phyloP scores from a whole-genome alignment of 2,888 invertebrate genomes.

The Zelleria hepariella region DNA sequence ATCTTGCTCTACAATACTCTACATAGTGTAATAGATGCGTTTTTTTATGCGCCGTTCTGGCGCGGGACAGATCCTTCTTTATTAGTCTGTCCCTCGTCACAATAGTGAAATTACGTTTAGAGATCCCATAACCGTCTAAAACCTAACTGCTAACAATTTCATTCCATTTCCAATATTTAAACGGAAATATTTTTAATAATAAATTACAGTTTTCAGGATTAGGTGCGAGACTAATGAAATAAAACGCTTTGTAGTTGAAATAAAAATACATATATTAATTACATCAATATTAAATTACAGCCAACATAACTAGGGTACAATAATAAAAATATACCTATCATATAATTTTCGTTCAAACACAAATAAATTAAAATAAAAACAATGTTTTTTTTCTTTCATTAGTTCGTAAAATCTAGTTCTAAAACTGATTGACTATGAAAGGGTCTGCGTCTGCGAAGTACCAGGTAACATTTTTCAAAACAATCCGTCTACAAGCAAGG shows the following conservation, averaged over 20 bases:
- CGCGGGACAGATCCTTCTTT: too few relatives aligned
- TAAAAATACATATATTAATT: slow-evolving; percentile 74
- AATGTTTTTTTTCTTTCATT: slow-evolving; percentile 52
- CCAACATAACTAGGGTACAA: slow-evolving; percentile 72
- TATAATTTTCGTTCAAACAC: slow-evolving; percentile 68
- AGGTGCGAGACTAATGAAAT: slow-evolving; percentile 19
- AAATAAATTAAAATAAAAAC: slow-evolving; percentile 64
- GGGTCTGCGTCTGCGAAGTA: slow-evolving; percentile 51
- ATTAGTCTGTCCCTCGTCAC: too few relatives aligned
- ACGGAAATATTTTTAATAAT: too few relatives aligned
- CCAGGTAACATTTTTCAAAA: slow-evolving; percentile 64
- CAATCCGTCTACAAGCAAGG: slow-evolving; percentile 66
- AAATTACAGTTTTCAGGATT: too few relatives aligned
- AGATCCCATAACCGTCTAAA: too few relatives aligned
- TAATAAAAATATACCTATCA: slow-evolving; percentile 73
- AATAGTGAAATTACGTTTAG: too few relatives aligned
- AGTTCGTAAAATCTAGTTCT: slow-evolving; percentile 50
- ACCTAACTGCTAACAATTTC: too few relatives aligned
- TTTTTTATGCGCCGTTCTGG: too few relatives aligned
- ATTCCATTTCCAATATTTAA: too few relatives aligned
- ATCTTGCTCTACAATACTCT: too few relatives aligned
- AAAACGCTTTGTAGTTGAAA: slow-evolving; percentile 48
- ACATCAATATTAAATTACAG: slow-evolving; percentile 73
- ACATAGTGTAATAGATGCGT: too few relatives aligned
- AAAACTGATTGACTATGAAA: slow-evolving; percentile 66